A percentile compares a stretch with the other conserved stretches of the same genome.
These are phyloP conservation scores for Mohoua ochrocephala DNA, from an alignment of 2,113 vertebrate genomes.

Conservation along the genomic window DNA sequence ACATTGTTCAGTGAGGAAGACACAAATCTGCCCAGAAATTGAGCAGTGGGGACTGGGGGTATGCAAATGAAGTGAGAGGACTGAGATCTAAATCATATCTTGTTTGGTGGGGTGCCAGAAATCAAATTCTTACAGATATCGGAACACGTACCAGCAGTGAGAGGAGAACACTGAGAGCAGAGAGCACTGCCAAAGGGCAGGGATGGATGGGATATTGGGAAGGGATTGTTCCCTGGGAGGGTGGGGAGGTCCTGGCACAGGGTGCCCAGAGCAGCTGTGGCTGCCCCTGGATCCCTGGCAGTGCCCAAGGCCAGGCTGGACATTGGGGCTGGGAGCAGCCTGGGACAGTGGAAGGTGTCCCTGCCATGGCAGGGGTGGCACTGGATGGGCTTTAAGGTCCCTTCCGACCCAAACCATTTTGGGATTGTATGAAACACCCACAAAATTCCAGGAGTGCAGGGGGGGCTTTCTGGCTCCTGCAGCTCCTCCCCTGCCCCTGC, in stretches of 20 bases:
- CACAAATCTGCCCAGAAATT: not conserved
- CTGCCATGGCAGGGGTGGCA: not conserved
- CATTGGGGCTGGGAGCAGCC: fast-evolving
- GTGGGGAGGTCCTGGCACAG: not conserved
- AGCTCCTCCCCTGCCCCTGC: not conserved
- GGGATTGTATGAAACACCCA: not conserved
- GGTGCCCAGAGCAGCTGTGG: not conserved
- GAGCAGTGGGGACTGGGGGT: not conserved
- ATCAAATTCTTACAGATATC: not conserved
- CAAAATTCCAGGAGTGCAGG: not conserved
- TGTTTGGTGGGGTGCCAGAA: not conserved
- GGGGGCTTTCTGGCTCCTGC: not conserved
- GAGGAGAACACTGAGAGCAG: not conserved
- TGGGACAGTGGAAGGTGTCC: not conserved
- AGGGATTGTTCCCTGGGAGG: not conserved
- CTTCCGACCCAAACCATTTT: not conserved
- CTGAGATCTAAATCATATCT: not conserved
- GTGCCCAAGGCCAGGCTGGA: not conserved
- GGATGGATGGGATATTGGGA: not conserved
- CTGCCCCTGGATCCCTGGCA: not conserved
- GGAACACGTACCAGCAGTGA: not conserved
- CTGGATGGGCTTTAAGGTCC: not conserved
- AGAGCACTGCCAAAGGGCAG: not conserved
- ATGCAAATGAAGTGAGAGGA: not conserved
- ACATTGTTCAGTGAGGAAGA: not conserved